phyloP scores from a whole-genome alignment of 2,888 invertebrate genomes.

The Microctonus hyperodae region DNA sequence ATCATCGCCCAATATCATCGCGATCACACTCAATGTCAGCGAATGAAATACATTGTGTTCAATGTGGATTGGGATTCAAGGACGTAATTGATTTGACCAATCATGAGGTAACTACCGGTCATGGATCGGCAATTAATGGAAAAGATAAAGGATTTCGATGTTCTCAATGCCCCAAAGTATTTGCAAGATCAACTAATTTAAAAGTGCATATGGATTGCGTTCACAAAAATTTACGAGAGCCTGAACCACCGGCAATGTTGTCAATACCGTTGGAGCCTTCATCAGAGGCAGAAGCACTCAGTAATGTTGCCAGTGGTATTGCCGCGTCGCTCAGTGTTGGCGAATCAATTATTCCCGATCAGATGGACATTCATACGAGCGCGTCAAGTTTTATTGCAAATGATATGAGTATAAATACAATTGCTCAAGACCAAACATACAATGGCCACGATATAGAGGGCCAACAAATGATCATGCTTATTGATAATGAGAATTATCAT shows the following conservation, averaged over 20 bases:
- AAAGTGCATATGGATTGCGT: constrained; percentile 64
- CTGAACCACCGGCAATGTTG: constrained; percentile 26
- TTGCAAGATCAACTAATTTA: constrained; percentile 73
- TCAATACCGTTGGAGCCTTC: constrained; percentile 62
- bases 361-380: constrained; percentile 58
- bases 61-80: constrained; percentile 52
- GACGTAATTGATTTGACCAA: constrained; percentile 50
- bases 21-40: constrained; percentile 37
- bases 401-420: constrained; percentile 44
- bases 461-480: constrained; percentile 59
- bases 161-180: constrained; percentile 78
- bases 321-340: constrained; percentile 68
- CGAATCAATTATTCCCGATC: constrained; percentile 68
- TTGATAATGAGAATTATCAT: constrained; percentile 52
- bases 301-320: constrained; percentile 68
- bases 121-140: constrained; percentile 43
- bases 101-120: constrained; percentile 55
- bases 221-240: constrained; percentile 49
- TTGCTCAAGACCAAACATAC: constrained; percentile 45
- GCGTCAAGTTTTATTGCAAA: constrained; percentile 48
- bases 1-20: constrained; percentile 55
- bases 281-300: constrained; percentile 67
- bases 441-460: constrained; percentile 61
- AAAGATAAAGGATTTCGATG: constrained; percentile 66
- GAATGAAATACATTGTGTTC: constrained; percentile 49